These are phyloP conservation scores for Carettochelys insculpta DNA, from an alignment of 2,113 vertebrate genomes.

Conservation along the genomic window DNA sequence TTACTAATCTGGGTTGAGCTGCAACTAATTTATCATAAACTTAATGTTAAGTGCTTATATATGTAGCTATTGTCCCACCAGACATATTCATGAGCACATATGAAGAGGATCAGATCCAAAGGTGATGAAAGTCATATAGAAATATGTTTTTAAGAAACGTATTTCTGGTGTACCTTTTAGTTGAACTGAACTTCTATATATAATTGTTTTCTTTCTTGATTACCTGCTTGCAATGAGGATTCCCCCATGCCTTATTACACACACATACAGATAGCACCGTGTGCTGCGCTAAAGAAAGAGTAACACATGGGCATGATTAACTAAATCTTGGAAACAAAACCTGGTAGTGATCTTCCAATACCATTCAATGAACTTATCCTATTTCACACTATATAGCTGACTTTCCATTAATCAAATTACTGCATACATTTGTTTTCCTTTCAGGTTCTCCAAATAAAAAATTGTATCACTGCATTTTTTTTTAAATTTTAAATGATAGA, in stretches of 20 bases:
- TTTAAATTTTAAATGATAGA: neutral
- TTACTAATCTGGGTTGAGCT: neutral
- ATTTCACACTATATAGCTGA: neutral
- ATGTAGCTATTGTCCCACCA: neutral
- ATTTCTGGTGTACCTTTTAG: neutral
- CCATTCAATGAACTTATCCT: neutral
- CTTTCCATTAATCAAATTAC: neutral
- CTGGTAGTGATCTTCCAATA: neutral
- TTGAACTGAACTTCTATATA: neutral
- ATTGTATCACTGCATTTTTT: neutral
- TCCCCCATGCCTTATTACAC: neutral
- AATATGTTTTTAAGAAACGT: neutral
- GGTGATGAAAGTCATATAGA: neutral
- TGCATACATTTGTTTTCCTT: neutral
- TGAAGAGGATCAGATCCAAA: neutral
- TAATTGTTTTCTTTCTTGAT: neutral
- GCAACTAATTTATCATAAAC: conserved; percentile 19
- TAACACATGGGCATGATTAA: neutral
- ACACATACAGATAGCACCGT: neutral
- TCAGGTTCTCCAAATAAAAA: neutral
- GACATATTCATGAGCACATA: neutral
- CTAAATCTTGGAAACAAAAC: neutral
- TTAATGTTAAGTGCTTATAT: neutral
- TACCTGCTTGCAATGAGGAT: neutral
- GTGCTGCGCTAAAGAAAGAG: neutral